Conservation (phyloP, 2,113 vertebrate species). For the Helogale parvula region DNA sequence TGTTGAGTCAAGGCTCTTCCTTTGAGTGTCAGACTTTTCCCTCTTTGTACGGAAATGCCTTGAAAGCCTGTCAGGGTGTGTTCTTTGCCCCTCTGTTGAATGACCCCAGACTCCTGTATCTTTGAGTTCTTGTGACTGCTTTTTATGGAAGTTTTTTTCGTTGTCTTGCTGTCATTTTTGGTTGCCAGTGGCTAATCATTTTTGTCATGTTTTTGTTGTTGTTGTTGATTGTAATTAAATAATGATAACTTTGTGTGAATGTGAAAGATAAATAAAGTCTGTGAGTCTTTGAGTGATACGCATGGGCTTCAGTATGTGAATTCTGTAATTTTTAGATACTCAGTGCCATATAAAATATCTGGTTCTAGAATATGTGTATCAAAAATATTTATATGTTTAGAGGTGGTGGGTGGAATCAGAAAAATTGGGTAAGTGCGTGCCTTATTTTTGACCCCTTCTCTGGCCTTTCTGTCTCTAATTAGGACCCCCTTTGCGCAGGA, state of each 20-base stretch:
- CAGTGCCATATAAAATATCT: slow-evolving; percentile 9
- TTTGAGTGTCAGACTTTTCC: neutral
- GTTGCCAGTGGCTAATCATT: neutral
- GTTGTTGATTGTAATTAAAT: slow-evolving; percentile 25
- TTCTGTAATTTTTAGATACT: slow-evolving; percentile 30
- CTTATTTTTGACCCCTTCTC: neutral
- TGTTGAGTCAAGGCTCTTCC: neutral
- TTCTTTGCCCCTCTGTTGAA: neutral
- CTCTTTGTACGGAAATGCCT: neutral
- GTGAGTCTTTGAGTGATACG: neutral
- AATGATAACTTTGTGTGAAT: neutral
- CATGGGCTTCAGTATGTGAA: neutral
- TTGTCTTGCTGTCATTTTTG: neutral
- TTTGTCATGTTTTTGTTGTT: neutral
- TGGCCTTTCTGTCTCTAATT: neutral
- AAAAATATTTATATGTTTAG: neutral
- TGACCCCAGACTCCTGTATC: neutral
- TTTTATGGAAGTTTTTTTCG: neutral
- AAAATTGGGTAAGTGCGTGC: neutral
- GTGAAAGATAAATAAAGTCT: neutral
- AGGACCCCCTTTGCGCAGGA: neutral
- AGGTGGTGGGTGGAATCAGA: neutral
- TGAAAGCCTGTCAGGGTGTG: neutral
- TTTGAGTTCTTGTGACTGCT: neutral
- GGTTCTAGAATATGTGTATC: neutral